A percentile compares a stretch with the other conserved stretches of the same genome.
Conservation (phyloP, 1,140 invertebrate genomes). For the Phymorhynchus buccinoides region DNA sequence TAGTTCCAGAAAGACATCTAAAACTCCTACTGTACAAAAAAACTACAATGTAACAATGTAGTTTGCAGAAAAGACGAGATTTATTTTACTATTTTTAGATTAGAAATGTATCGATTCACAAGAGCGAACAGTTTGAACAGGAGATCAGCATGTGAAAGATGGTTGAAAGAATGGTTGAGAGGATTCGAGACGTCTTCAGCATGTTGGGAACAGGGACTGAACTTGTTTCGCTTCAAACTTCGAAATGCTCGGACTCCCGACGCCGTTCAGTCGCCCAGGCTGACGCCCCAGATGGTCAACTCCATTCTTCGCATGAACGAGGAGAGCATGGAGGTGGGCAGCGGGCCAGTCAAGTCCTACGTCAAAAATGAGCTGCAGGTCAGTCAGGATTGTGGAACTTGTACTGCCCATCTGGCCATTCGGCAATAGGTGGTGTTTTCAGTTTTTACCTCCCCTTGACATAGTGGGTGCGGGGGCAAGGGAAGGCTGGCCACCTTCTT, state of each 20-base stretch:
- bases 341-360: constrained; percentile 75
- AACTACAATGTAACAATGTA: too few relatives aligned
- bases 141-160: not conserved
- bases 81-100: not conserved
- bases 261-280: constrained; percentile 53
- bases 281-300: constrained; percentile 68
- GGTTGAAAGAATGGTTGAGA: not conserved
- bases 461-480: too few relatives aligned
- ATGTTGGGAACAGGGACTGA: not conserved
- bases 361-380: constrained; percentile 91
- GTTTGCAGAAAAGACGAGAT: not conserved
- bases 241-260: constrained; percentile 44
- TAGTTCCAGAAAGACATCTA: too few relatives aligned
- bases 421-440: too few relatives aligned
- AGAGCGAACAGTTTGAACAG: not conserved
- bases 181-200: not conserved
- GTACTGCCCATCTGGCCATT: too few relatives aligned
- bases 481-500: too few relatives aligned
- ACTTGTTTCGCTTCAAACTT: constrained; percentile 23
- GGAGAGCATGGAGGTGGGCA: constrained; percentile 47
- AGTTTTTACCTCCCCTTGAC: too few relatives aligned
- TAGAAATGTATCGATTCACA: not conserved
- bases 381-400: too few relatives aligned
- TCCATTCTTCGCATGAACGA: constrained; percentile 63
- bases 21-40: too few relatives aligned